Base-by-base conservation (phyloP, 2,797 vertebrate species). In the Semotilus atromaculatus region DNA sequence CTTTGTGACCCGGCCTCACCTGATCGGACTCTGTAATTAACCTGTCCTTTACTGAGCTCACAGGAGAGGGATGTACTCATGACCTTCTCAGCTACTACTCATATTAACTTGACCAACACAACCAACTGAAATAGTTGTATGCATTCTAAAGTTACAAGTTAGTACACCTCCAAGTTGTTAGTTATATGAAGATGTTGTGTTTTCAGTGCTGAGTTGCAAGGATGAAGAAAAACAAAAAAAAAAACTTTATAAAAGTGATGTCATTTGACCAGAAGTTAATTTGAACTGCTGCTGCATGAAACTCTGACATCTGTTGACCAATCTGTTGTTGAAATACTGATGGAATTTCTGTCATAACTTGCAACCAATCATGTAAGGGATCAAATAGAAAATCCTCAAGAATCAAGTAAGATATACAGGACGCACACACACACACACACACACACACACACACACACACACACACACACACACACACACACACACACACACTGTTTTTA, bases 1-100 rank as follows among this genome's bases (percentile, higher is more conserved):
- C 21, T 75, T 51, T 29, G 60, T 70, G 82, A 78, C 74, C 74
- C 60, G 74, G 64, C 74, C 26, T 84, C 45, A 84, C 82, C 77
- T 19, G 1, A 16, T 58, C 19, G 2, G 73, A 81, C 62, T 48
- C 21, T 40, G n/a, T 70, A 73, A 76, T 78, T 45, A 77, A 80
- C 71, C 76, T 77, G 0, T 0, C 45, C 64, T 78, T 84, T 58
- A 83, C 73, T 58, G 36, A 55, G 82, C 82, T 68, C 45, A 77
- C 81, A 34, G 64, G 31, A 78, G 29, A 84, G 60, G 26, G 5
- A 14, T 76, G 45, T 31, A 14, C 60, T 26, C 21, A 23, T 19
- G 62, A 19, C 23, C 51, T 70, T 77, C 45, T 55, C 23, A 67
- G 62, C 73, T 60, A 64, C 16, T 78, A 29, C 16, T 31, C 36